These are phyloP conservation scores for Cotesia typhae DNA, from an alignment of 1,140 invertebrate genomes.

Conservation along the genomic window DNA sequence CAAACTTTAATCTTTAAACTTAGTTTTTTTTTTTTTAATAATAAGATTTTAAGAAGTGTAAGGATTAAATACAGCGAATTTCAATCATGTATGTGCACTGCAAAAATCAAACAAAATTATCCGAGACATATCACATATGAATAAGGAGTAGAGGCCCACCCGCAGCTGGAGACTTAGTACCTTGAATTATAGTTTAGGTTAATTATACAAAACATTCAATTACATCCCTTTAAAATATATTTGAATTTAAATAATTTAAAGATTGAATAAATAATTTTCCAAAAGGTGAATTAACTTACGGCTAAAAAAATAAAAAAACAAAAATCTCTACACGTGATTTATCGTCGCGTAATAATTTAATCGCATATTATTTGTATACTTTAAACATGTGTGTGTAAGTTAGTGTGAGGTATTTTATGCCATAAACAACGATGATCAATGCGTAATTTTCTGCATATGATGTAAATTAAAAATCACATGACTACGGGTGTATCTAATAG, in stretches of 20 bases:
- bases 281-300: neutral
- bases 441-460: conserved; percentile 12
- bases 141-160: conserved; percentile 47
- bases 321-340: conserved; percentile 24
- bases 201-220: conserved; percentile 69
- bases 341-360: conserved; percentile 38
- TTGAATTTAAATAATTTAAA: no score
- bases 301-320: conserved; percentile 7
- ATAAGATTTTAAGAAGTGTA: no score
- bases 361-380: conserved; percentile 9
- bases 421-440: conserved; percentile 17
- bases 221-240: conserved; percentile 55
- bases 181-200: conserved; percentile 66
- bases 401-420: conserved; percentile 6
- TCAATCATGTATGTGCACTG: no score
- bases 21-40: no score
- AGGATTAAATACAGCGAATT: no score
- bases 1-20: no score
- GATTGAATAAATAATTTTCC: neutral
- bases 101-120: neutral
- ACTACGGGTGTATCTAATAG: neutral
- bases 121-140: conserved; percentile 15
- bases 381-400: conserved; percentile 17
- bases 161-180: conserved; percentile 64
- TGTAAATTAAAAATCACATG: conserved; percentile 1